Percentiles rank a stretch among this genome's conserved stretches.
These are phyloP conservation scores for Drosophila jambulina DNA, from an alignment of 1,140 invertebrate genomes.

Conservation along the genomic window DNA sequence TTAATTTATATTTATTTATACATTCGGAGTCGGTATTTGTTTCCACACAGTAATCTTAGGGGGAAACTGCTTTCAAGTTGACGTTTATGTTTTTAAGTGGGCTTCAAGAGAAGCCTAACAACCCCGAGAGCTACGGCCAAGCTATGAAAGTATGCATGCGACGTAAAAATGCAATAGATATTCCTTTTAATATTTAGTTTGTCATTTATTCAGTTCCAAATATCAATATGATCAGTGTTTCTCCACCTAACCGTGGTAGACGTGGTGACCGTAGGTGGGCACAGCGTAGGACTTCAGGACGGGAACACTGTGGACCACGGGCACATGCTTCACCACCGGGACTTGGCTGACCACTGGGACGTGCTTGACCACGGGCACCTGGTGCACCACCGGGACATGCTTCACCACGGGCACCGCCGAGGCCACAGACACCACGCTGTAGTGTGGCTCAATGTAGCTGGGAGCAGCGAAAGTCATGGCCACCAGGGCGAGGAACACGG, in stretches of 20 bases:
- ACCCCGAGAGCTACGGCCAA: too few species aligned
- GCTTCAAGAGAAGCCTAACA: background rate
- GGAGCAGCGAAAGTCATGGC: slow-evolving; percentile 42
- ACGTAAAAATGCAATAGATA: background rate
- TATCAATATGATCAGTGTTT: background rate
- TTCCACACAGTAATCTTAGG: background rate
- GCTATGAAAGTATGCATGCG: background rate
- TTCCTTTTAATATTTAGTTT: background rate
- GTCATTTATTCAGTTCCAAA: slow-evolving; percentile 16
- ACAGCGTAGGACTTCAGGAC: slow-evolving; percentile 44
- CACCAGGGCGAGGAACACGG: slow-evolving; percentile 35
- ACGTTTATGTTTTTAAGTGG: background rate
- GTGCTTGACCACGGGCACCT: slow-evolving; percentile 28
- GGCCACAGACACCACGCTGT: slow-evolving; percentile 33
- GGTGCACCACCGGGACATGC: slow-evolving; percentile 28
- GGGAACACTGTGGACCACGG: slow-evolving; percentile 36
- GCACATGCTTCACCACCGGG: slow-evolving; percentile 26
- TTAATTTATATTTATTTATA: slow-evolving; percentile 13
- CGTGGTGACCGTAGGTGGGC: slow-evolving; percentile 34
- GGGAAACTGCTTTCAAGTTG: background rate
- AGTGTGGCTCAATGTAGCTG: slow-evolving; percentile 36
- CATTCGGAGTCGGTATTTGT: background rate
- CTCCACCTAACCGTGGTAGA: slow-evolving; percentile 27
- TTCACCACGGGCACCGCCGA: slow-evolving; percentile 43
- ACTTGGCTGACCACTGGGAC: slow-evolving; percentile 42